A percentile compares a stretch with the other conserved stretches of the same genome.
Evolutionary conservation across 2,113 vertebrate species (phyloP).

Genomic region (Muntiacus muntjak): DNA sequence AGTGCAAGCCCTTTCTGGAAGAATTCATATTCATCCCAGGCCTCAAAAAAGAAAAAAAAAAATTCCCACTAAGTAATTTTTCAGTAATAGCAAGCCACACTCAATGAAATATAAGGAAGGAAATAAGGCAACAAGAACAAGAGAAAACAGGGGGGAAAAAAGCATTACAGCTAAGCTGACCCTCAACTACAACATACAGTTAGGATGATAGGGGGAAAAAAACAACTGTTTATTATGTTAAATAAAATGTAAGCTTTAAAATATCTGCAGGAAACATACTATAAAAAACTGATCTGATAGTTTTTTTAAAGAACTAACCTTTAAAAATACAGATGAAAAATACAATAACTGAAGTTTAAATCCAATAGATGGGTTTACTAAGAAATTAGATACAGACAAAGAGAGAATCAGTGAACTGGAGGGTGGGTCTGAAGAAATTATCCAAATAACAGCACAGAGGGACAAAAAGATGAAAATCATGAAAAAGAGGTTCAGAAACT

Average conservation of each 20-base stretch:
- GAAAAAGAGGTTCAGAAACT: not conserved
- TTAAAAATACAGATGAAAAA: not conserved
- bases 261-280: not conserved
- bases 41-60: not conserved
- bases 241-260: not conserved
- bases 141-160: not conserved
- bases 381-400: constrained; percentile 9
- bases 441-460: not conserved
- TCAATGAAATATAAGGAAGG: not conserved
- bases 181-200: not conserved
- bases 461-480: not conserved
- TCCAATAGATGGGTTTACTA: not conserved
- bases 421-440: not conserved
- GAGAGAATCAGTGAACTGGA: constrained; percentile 34
- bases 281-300: not conserved
- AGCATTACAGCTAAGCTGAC: not conserved
- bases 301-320: not conserved
- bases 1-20: not conserved
- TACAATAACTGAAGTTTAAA: not conserved
- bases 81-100: not conserved
- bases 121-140: not conserved
- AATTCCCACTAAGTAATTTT: not conserved
- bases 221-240: not conserved
- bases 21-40: not conserved
- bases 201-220: not conserved